Percentiles rank a stretch among this genome's conserved stretches.
Conservation (phyloP, 1,140 invertebrate genomes). For the Brachionus calyciflorus region DNA sequence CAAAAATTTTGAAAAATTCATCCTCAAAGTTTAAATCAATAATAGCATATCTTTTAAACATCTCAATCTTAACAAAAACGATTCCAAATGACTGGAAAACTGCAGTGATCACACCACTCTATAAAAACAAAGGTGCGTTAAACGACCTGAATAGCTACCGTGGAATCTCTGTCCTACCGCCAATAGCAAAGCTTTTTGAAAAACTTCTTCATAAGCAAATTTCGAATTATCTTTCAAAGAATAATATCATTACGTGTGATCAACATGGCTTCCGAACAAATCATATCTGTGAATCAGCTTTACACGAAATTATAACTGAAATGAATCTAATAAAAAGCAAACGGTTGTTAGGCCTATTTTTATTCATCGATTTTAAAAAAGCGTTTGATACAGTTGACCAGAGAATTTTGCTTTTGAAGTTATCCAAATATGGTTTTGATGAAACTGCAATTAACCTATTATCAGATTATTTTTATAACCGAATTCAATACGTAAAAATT, state of each 20-base stretch:
- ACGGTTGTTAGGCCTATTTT: not conserved
- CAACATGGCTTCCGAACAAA: not conserved
- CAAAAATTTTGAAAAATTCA: not conserved
- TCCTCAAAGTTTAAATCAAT: not conserved
- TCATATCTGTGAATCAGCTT: not conserved
- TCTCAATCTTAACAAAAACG: too few relatives aligned
- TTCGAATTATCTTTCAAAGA: not conserved
- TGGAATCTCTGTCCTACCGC: not conserved
- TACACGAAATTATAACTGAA: not conserved
- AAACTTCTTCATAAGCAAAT: not conserved
- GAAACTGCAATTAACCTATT: not conserved
- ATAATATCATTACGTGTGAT: not conserved
- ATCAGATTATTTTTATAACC: not conserved
- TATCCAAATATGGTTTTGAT: not conserved
- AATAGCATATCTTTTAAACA: too few relatives aligned
- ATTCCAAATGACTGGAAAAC: not conserved
- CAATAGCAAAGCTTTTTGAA: not conserved
- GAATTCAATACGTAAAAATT: not conserved
- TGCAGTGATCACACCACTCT: not conserved
- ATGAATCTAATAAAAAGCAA: not conserved
- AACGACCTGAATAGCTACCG: not conserved
- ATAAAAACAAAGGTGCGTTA: not conserved
- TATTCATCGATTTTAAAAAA: not conserved
- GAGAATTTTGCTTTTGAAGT: not conserved
- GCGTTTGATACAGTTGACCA: not conserved